Base-by-base conservation (phyloP, 2,888 invertebrate species). In the Euclidia mi region DNA sequence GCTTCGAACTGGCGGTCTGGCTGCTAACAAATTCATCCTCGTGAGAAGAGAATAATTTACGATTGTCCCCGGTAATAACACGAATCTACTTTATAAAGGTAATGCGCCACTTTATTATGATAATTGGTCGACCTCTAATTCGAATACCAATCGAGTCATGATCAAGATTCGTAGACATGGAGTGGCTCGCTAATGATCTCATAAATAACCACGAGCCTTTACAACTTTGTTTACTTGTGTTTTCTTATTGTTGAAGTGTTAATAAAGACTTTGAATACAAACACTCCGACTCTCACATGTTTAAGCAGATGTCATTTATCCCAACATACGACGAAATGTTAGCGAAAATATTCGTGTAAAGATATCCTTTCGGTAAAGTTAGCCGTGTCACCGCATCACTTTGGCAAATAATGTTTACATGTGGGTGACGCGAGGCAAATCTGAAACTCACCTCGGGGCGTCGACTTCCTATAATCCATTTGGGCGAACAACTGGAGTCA, bases 381-480 rank as follows among this genome's bases (percentile, higher is more conserved):
- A 80, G 81, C 76, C 82, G 76, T 87, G 88, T 90, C 91, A 89
- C 86, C 82, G 85, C 80, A 82, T 87, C 89, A 89, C 90, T 91
- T 88, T 86, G 79, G 79, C 86, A 89, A 90, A 91, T 91, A 90
- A 88, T 88, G 88, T 91, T 88, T 89, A 88, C 88, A 91, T 85
- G 82, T 83, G 81, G 84, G 86, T 87, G 85, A 89, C 82, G 84
- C 79, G 83, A 87, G 78, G 86, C 87, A 89, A 92, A 92, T 91
- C 88, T 87, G 89, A 88, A 77, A 88, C 85, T 89, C 89, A 89
- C 87, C 85, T 88, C 74, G 58, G 81, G 89, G 87, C 82, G 79
- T 77, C 78, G 84, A 86, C 90, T 91, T 89, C 88, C 91, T 89
- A 92, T 93, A 94, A 94, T 93, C 94, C 92, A 93, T 94, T 94